phyloP scores from a whole-genome alignment of 2,888 invertebrate genomes.

The Stenodera caucasica region DNA sequence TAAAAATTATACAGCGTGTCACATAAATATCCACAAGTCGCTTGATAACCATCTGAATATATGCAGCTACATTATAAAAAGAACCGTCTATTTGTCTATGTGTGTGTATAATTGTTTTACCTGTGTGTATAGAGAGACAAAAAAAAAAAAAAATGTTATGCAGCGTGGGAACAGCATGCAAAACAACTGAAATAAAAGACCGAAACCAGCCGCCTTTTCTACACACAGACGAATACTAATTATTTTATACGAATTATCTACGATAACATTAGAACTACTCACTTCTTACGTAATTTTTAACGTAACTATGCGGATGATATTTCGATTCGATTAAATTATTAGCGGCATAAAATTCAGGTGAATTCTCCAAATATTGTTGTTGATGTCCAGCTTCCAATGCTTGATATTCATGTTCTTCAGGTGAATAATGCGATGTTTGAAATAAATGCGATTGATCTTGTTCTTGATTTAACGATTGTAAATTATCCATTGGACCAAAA shows the following conservation, averaged over 20 bases:
- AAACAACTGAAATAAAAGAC: constrained; percentile 11
- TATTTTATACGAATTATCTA: background rate
- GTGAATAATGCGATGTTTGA: constrained; percentile 56
- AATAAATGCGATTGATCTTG: constrained; percentile 43
- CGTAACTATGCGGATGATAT: constrained; percentile 69
- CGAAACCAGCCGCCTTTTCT: constrained; percentile 7
- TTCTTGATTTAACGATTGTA: constrained; percentile 57
- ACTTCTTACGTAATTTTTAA: constrained; percentile 74
- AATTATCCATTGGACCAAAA: constrained; percentile 57
- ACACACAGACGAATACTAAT: constrained; percentile 12
- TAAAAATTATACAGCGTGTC: constrained; percentile 9
- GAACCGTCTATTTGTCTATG: background rate
- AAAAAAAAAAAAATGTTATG: constrained; percentile 3
- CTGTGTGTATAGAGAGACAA: background rate
- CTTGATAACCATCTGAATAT: constrained; percentile 13
- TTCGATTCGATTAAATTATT: constrained; percentile 62
- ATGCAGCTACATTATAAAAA: constrained; percentile 5
- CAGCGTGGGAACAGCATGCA: constrained; percentile 15
- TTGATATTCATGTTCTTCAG: constrained; percentile 64
- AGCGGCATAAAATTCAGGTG: constrained; percentile 74
- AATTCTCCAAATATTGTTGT: constrained; percentile 67
- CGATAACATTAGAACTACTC: constrained; percentile 39
- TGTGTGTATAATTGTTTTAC: background rate
- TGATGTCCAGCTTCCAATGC: constrained; percentile 59
- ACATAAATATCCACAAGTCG: constrained; percentile 13